A percentile compares a stretch with the other conserved stretches of the same genome.
phyloP scores from a whole-genome alignment of 37 sponge, comb jelly and placozoan genomes.

The Chondrosia reniformis region DNA sequence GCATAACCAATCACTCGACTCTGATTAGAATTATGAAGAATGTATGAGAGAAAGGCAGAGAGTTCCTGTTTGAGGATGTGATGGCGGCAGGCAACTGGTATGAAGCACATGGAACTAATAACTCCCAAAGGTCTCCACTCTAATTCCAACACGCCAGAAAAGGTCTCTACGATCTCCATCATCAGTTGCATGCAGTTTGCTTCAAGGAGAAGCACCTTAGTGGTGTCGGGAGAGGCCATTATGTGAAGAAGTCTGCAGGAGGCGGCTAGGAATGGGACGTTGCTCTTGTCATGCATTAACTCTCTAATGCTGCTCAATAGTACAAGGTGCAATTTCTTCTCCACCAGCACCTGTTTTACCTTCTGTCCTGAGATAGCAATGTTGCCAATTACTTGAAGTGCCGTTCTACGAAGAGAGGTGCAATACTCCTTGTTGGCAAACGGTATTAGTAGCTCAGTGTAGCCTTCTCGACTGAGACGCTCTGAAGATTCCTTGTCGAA shows the following conservation, averaged over 20 bases:
- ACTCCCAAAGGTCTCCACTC: slow-evolving; percentile 66
- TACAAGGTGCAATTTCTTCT: slow-evolving; percentile 25
- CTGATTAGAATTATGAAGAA: slow-evolving; percentile 31
- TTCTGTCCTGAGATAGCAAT: slow-evolving; percentile 63
- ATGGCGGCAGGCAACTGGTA: slow-evolving; percentile 48
- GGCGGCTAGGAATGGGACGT: slow-evolving; percentile 40
- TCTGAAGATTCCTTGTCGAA: slow-evolving; percentile 63
- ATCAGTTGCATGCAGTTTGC: slow-evolving; percentile 38
- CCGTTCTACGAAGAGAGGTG: slow-evolving; percentile 10
- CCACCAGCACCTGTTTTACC: slow-evolving; percentile 49
- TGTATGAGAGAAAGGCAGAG: slow-evolving; percentile 8
- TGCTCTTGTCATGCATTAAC: background rate
- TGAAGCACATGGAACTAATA: slow-evolving; percentile 67
- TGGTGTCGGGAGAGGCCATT: slow-evolving; percentile 61
- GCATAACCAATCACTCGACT: slow-evolving; percentile 62
- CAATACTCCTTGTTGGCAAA: slow-evolving; percentile 6
- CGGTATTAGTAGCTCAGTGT: slow-evolving; percentile 32
- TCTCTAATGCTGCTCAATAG: slow-evolving; percentile 18
- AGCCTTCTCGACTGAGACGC: slow-evolving; percentile 33
- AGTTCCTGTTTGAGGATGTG: slow-evolving; percentile 43
- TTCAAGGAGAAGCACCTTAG: slow-evolving; percentile 59
- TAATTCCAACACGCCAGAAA: slow-evolving; percentile 36
- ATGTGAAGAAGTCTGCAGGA: slow-evolving; percentile 78
- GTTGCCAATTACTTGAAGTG: slow-evolving; percentile 74
- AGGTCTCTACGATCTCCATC: slow-evolving; percentile 24